phyloP scores from a whole-genome alignment of 2,113 vertebrate genomes.

The Strigops habroptila region DNA sequence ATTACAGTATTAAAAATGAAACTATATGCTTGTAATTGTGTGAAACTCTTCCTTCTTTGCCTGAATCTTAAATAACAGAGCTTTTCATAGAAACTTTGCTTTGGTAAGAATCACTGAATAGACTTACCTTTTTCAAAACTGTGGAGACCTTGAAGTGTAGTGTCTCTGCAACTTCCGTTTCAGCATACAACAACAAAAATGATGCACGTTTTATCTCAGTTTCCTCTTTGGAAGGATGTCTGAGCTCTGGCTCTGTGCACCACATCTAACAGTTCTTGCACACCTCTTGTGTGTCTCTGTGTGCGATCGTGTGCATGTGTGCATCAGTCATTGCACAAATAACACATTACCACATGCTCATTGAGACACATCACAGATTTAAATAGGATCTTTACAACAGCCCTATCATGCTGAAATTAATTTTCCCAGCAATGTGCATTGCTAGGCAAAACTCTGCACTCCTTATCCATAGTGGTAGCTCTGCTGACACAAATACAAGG shows the following conservation, averaged over 20 bases:
- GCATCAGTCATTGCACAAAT: not conserved
- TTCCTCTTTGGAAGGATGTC: not conserved
- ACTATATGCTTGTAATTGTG: not conserved
- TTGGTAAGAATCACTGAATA: not conserved
- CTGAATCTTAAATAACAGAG: not conserved
- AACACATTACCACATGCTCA: not conserved
- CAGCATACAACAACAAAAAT: not conserved
- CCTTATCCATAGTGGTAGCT: not conserved
- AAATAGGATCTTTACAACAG: not conserved
- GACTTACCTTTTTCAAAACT: not conserved
- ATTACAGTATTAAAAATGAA: not conserved
- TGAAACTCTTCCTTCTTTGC: not conserved
- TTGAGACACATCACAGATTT: not conserved
- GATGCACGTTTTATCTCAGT: not conserved
- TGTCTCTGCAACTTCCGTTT: not conserved
- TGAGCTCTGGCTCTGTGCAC: not conserved
- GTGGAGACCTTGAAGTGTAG: not conserved
- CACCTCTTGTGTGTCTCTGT: not conserved
- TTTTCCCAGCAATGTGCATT: not conserved
- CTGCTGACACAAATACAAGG: not conserved
- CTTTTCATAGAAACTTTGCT: not conserved
- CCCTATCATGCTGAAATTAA: not conserved
- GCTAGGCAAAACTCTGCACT: not conserved
- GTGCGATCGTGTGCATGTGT: fast-evolving
- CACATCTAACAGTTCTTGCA: not conserved